Percentiles rank a stretch among this genome's conserved stretches.
phyloP scores from a whole-genome alignment of 2,113 vertebrate genomes.

The Chascanopsetta lugubris region DNA sequence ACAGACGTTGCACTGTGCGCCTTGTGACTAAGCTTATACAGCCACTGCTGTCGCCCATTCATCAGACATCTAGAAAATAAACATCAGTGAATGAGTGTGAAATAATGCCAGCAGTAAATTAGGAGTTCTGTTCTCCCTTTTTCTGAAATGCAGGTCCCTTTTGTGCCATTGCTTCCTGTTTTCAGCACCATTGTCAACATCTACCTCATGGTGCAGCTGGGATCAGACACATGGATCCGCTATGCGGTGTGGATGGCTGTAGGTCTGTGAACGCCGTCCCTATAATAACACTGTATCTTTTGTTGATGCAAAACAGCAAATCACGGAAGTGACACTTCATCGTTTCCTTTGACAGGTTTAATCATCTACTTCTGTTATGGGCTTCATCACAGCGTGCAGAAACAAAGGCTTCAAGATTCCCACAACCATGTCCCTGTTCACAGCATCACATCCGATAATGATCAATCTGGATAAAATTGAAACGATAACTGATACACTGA shows the following conservation, averaged over 20 bases:
- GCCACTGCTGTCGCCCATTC: background rate
- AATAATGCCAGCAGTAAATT: background rate
- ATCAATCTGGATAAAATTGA: conserved; percentile 21
- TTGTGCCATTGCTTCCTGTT: conserved; percentile 83
- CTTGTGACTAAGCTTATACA: background rate
- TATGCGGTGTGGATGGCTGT: conserved; percentile 85
- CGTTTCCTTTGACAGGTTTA: conserved; percentile 74
- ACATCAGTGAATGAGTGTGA: background rate
- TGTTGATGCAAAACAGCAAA: background rate
- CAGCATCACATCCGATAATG: conserved; percentile 23
- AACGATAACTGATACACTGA: background rate
- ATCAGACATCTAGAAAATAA: background rate
- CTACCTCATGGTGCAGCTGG: conserved; percentile 83
- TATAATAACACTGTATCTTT: background rate
- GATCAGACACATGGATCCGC: conserved; percentile 81
- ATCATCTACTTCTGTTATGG: conserved; percentile 88
- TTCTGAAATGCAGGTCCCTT: conserved; percentile 80
- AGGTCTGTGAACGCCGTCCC: conserved; percentile 70
- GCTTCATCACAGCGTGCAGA: conserved; percentile 83
- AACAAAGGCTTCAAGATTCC: conserved; percentile 42
- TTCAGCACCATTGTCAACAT: conserved; percentile 83
- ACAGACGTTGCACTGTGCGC: background rate
- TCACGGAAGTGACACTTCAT: background rate
- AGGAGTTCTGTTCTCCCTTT: background rate
- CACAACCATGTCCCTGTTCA: conserved; percentile 26